Percentiles rank a stretch among this genome's conserved stretches.
phyloP scores from a whole-genome alignment of 2,113 vertebrate species.

The Chascanopsetta lugubris region DNA sequence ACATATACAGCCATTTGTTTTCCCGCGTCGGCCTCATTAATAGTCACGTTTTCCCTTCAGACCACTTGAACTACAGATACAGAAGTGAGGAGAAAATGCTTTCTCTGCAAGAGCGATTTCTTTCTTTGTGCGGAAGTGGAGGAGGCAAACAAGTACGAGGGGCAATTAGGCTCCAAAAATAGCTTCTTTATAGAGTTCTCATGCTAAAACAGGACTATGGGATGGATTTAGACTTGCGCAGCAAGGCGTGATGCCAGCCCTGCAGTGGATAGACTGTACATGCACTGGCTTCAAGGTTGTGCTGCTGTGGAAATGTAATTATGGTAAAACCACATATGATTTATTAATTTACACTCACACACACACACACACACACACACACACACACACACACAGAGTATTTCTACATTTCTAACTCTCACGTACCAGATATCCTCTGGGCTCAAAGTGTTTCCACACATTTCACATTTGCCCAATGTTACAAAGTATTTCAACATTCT shows the following conservation, averaged over 20 bases:
- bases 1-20: conserved; percentile 46
- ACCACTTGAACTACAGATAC: conserved; percentile 17
- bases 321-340: no score
- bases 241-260: no score
- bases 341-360: no score
- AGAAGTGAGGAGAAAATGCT: conserved; percentile 6
- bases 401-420: no score
- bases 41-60: conserved; percentile 26
- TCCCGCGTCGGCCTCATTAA: conserved; percentile 53
- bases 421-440: no score
- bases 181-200: neutral
- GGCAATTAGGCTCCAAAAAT: neutral
- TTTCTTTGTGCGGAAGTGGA: neutral
- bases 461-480: no score
- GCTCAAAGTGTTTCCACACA: no score
- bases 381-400: no score
- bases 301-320: no score
- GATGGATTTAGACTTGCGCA: neutral
- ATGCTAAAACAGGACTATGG: neutral
- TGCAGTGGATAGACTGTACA: no score
- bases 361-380: neutral
- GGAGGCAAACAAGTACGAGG: neutral
- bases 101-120: conserved; percentile 16
- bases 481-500: no score
- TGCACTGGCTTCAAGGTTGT: no score